Evolutionary conservation across 1,140 invertebrate genomes (phyloP).

Genomic region (Calephelis virginiensis): DNA sequence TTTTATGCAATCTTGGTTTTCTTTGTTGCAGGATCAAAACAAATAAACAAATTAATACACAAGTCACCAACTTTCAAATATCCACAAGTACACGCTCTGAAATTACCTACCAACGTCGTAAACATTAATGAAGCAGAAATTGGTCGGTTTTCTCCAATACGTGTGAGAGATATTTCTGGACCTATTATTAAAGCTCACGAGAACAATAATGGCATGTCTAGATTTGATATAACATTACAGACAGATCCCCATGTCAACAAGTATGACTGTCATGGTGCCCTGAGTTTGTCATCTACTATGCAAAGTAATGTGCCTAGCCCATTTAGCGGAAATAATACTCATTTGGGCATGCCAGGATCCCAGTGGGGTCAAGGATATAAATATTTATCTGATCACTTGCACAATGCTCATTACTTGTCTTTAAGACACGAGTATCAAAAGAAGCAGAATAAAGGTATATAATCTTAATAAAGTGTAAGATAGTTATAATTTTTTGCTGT

Average conservation of each 20-base stretch:
- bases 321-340: slow-evolving; percentile 80
- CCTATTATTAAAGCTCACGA: slow-evolving; percentile 77
- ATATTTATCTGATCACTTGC: slow-evolving; percentile 83
- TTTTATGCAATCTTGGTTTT: neutral
- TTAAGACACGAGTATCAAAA: slow-evolving; percentile 71
- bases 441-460: slow-evolving; percentile 57
- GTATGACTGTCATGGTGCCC: slow-evolving; percentile 84
- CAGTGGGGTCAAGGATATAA: slow-evolving; percentile 84
- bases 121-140: slow-evolving; percentile 82
- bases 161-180: slow-evolving; percentile 80
- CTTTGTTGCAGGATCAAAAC: slow-evolving; percentile 26
- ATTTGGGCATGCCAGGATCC: slow-evolving; percentile 86
- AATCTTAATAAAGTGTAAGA: slow-evolving; percentile 1
- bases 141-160: slow-evolving; percentile 81
- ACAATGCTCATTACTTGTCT: slow-evolving; percentile 80
- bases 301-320: slow-evolving; percentile 86
- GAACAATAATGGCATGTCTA: slow-evolving; percentile 41
- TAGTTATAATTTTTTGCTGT: too few relatives aligned
- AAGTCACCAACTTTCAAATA: slow-evolving; percentile 50
- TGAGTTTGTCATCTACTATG: slow-evolving; percentile 84
- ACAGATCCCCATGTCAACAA: slow-evolving; percentile 80
- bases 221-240: slow-evolving; percentile 64
- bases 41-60: slow-evolving; percentile 53
- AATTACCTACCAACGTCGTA: slow-evolving; percentile 70
- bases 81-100: slow-evolving; percentile 59